Evolutionary conservation across 2,113 vertebrate genomes (phyloP).

Genomic region (Hydrochoerus hydrochaeris): DNA sequence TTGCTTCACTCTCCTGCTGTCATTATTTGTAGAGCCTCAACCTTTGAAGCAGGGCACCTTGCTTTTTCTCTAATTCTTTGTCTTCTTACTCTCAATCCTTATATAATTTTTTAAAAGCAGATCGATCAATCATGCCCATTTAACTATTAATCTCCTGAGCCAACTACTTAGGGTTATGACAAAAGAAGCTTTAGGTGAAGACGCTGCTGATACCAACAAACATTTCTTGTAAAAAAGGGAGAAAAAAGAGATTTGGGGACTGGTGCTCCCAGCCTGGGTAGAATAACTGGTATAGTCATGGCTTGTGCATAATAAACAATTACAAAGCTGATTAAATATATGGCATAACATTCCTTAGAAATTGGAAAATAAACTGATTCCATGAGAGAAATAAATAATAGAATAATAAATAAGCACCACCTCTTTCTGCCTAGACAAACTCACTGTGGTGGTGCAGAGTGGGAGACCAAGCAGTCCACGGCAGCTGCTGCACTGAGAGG

Average conservation of each 20-base stretch:
- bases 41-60: neutral
- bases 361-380: neutral
- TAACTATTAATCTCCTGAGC: neutral
- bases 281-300: neutral
- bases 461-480: accelerated
- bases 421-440: neutral
- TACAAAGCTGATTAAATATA: neutral
- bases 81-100: neutral
- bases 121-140: neutral
- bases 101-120: neutral
- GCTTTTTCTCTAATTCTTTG: neutral
- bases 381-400: neutral
- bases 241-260: neutral
- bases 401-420: no score
- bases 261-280: neutral
- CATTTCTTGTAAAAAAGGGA: neutral
- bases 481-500: neutral
- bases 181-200: neutral
- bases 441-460: neutral
- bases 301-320: neutral
- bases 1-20: neutral
- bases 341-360: neutral
- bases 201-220: neutral
- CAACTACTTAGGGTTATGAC: neutral
- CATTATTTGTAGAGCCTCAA: neutral